These are phyloP conservation scores for Acronicta aceris DNA, from an alignment of 2,888 invertebrate species.

Conservation along the genomic window DNA sequence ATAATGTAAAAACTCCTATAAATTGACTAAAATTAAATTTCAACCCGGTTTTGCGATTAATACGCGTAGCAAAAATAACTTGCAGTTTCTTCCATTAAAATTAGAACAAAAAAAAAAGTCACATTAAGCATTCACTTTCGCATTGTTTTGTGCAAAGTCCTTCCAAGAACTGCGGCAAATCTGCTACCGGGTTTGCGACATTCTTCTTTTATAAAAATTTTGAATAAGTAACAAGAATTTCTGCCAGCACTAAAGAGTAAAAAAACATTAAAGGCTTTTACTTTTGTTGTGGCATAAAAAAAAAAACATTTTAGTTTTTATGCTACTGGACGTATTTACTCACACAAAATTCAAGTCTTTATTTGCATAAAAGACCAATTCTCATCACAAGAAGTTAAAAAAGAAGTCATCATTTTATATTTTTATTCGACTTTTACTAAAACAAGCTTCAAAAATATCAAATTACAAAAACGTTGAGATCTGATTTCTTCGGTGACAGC, in stretches of 20 bases:
- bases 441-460: slow-evolving; percentile 42
- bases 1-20: no score
- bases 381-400: not conserved
- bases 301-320: slow-evolving; percentile 35
- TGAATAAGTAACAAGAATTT: slow-evolving; percentile 35
- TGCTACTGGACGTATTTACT: slow-evolving; percentile 22
- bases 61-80: slow-evolving; percentile 45
- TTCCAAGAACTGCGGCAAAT: slow-evolving; percentile 74
- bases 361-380: slow-evolving; percentile 16
- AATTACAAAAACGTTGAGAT: slow-evolving; percentile 49
- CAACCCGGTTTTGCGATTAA: slow-evolving; percentile 10
- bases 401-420: slow-evolving; percentile 2
- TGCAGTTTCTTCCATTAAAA: slow-evolving; percentile 57
- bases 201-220: slow-evolving; percentile 40
- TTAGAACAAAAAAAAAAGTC: slow-evolving; percentile 37
- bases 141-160: slow-evolving; percentile 78
- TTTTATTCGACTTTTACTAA: slow-evolving; percentile 35
- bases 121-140: slow-evolving; percentile 60
- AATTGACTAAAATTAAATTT: not conserved
- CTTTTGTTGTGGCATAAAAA: slow-evolving; percentile 39
- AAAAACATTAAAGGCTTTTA: slow-evolving; percentile 47
- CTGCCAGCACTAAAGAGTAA: slow-evolving; percentile 40
- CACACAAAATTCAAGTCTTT: not conserved
- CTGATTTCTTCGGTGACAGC: slow-evolving; percentile 79
- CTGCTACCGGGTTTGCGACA: slow-evolving; percentile 65